Percentiles rank a stretch among this genome's conserved stretches.
Conservation (phyloP, 2,888 invertebrate species). For the Carcina quercana region DNA sequence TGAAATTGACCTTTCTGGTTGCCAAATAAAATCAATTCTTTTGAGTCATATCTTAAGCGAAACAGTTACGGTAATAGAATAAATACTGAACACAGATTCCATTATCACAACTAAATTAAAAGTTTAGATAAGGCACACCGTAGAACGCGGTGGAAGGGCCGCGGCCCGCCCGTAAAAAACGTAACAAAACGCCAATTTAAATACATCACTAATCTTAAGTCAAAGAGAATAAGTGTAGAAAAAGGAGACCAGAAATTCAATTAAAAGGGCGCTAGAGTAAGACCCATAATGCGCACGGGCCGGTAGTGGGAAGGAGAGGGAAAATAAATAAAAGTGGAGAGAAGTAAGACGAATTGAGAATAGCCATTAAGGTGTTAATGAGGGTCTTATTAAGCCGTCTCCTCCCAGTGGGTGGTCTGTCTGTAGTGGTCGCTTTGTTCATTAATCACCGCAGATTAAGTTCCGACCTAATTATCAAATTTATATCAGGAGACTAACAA, state of each 20-base stretch:
- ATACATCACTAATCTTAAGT: slow-evolving; percentile 72
- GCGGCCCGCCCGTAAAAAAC: slow-evolving; percentile 56
- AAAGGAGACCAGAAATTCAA: slow-evolving; percentile 64
- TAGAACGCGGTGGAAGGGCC: slow-evolving; percentile 27
- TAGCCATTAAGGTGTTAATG: slow-evolving; percentile 74
- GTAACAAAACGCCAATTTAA: slow-evolving; percentile 69
- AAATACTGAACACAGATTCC: slow-evolving; percentile 22
- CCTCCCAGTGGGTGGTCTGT: slow-evolving; percentile 68
- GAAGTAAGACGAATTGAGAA: slow-evolving; percentile 70
- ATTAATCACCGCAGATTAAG: slow-evolving; percentile 64
- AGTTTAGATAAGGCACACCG: slow-evolving; percentile 45
- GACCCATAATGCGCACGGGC: slow-evolving; percentile 35
- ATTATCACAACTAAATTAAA: slow-evolving; percentile 53
- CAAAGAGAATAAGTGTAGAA: slow-evolving; percentile 70
- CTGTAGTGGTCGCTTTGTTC: slow-evolving; percentile 55
- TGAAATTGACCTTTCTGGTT: no score
- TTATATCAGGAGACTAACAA: slow-evolving; percentile 40
- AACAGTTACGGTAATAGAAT: no score
- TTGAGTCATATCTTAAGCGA: no score
- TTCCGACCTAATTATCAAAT: slow-evolving; percentile 59
- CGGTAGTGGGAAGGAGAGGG: slow-evolving; percentile 36
- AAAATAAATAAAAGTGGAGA: slow-evolving; percentile 63
- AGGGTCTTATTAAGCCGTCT: slow-evolving; percentile 73
- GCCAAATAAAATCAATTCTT: no score
- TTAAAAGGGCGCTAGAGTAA: slow-evolving; percentile 52